A percentile compares a stretch with the other conserved stretches of the same genome.
Evolutionary conservation across 2,797 vertebrate species (phyloP).

Genomic region (Siniperca undulata): DNA sequence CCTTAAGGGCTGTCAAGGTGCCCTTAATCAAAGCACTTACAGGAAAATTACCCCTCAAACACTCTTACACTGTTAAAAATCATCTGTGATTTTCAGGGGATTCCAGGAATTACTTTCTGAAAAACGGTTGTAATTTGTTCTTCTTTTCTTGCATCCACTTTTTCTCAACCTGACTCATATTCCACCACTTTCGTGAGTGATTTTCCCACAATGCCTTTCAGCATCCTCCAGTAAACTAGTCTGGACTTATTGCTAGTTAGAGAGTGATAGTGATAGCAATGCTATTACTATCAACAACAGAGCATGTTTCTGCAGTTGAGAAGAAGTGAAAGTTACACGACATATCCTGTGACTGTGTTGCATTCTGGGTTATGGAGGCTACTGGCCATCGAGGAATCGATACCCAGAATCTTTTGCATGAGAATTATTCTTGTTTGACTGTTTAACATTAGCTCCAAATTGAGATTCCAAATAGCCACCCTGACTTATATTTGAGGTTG

Average conservation of each 20-base stretch:
- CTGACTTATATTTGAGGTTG: not conserved
- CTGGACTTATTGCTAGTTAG: not conserved
- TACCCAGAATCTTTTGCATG: not conserved
- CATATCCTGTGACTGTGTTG: not conserved
- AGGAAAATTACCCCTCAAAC: constrained; percentile 33
- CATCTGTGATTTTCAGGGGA: constrained; percentile 16
- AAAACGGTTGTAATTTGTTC: constrained; percentile 6
- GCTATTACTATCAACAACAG: not conserved
- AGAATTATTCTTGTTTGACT: not conserved
- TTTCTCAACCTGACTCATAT: not conserved
- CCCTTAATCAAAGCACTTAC: constrained; percentile 60
- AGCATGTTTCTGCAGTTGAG: not conserved
- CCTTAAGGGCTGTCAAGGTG: constrained; percentile 48
- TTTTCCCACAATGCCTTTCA: not conserved
- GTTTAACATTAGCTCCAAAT: not conserved
- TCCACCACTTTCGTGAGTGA: not conserved
- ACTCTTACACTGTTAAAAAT: not conserved
- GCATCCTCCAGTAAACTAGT: not conserved
- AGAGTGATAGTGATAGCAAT: not conserved
- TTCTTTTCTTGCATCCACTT: not conserved
- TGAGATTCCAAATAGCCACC: not conserved
- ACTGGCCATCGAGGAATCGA: not conserved
- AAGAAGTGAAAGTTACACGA: not conserved
- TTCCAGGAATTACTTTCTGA: constrained; percentile 1
- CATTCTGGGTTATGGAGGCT: constrained; percentile 6